A percentile compares a stretch with the other conserved stretches of the same genome.
phyloP scores from a whole-genome alignment of 2,113 vertebrate genomes.

The Tretioscincus oriximinensis region DNA sequence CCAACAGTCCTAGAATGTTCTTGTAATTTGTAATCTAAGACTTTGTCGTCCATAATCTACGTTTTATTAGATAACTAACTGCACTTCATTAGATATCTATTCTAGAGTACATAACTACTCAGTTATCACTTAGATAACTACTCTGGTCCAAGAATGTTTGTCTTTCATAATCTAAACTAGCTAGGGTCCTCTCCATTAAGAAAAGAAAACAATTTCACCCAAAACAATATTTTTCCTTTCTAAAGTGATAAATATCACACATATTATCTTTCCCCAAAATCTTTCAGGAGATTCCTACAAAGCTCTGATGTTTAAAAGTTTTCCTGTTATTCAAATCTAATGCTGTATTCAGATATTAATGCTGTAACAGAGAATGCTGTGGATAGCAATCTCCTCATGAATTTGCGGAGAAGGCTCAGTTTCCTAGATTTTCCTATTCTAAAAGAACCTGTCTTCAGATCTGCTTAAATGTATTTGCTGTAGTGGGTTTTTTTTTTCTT shows the following conservation, averaged over 20 bases:
- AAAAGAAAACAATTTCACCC: not conserved
- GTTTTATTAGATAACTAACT: too few species aligned
- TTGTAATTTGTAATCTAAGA: too few species aligned
- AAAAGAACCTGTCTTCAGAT: not conserved
- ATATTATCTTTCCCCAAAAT: not conserved
- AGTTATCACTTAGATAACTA: too few species aligned
- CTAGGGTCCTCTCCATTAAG: not conserved
- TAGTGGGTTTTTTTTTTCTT: not conserved
- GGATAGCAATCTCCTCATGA: not conserved
- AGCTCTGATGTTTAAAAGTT: not conserved
- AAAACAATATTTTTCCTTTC: not conserved
- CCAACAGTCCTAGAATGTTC: too few species aligned
- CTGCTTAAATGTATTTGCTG: not conserved
- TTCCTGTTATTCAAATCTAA: not conserved
- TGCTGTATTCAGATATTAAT: not conserved
- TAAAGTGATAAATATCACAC: not conserved
- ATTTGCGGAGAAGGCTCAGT: not conserved
- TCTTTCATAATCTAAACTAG: not conserved
- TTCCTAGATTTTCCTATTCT: not conserved
- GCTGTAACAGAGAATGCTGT: not conserved
- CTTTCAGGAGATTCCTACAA: not conserved
- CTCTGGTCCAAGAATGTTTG: too few species aligned
- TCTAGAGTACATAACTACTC: too few species aligned
- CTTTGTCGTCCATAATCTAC: too few species aligned
- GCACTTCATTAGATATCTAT: too few species aligned